Base-by-base conservation (phyloP, 2,113 vertebrate genomes). In the Excalfactoria chinensis region DNA sequence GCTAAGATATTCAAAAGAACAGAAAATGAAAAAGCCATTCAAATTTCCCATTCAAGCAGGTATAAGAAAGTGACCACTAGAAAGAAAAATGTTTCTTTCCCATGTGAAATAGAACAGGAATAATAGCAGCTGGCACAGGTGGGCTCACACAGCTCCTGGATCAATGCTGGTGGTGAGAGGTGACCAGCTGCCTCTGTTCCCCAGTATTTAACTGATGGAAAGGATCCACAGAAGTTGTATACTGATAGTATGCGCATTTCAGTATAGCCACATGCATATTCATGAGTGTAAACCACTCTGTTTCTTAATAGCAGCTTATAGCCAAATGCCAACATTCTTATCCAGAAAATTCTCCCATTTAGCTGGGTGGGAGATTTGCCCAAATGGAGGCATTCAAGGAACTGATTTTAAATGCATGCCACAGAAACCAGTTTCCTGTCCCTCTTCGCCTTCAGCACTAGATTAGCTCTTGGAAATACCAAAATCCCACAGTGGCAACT, bases 291-390 rank as follows among this genome's bases (percentile, higher is more conserved):
- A 94, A 80, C 43, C 1, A 1, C 43, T 91, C 82, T 89, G n/a
- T 43, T 90, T 81, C 86, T 93, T 95, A 93, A 94, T 92, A 94
- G 91, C 82, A 87, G 82, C 82, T 92, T 93, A 89, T 94, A 94
- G 89, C 82, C 89, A 93, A 92, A 93, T 93, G 89, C 68, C 89
- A 94, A 89, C 76, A 85, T 83, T 70, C 75, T 56, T 89, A 93
- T 91, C 82, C 87, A 96, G 91, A 89, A 95, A 96, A 96, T 93
- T 92, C 93, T 89, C 79, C 89, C 84, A 74, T 96, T 96, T 91
- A 89, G 64, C 91, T 89, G 90, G 86, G 86, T 88, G 93, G 91
- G 95, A 95, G 93, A 89, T 93, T 40, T 95, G 96, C 91, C 93
- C 95, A 92, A 96, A 85, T 51, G 56, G 60, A 62, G 81, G 32